Conservation (phyloP, 2,888 invertebrate species). For the Mechanitis mazaeus region DNA sequence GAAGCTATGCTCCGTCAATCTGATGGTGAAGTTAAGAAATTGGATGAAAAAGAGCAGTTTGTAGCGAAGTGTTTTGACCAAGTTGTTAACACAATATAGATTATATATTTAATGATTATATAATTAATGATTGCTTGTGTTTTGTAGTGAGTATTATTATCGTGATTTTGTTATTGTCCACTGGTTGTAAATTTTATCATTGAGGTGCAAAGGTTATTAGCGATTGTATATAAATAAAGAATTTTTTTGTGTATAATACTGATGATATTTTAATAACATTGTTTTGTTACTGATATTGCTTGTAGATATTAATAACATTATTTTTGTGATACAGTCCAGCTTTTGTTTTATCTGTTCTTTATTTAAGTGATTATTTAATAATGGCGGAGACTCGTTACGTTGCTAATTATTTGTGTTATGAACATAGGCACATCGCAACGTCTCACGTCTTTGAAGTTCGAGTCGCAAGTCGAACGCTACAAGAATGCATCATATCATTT, state of each 20-base stretch:
- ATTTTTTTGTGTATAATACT: slow-evolving; percentile 11
- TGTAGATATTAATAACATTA: slow-evolving; percentile 20
- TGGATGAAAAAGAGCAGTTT: slow-evolving; percentile 77
- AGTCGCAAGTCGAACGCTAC: slow-evolving; percentile 61
- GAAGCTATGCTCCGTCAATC: slow-evolving; percentile 65
- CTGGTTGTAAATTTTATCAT: slow-evolving; percentile 34
- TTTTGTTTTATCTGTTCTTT: slow-evolving; percentile 50
- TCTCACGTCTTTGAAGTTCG: slow-evolving; percentile 42
- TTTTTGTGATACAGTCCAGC: slow-evolving; percentile 20
- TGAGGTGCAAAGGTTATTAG: slow-evolving; percentile 19
- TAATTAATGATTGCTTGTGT: slow-evolving; percentile 2
- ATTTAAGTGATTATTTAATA: slow-evolving; percentile 48
- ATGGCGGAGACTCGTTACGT: slow-evolving; percentile 19
- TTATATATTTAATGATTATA: background rate
- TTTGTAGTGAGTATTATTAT: slow-evolving; percentile 17
- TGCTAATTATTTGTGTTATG: slow-evolving; percentile 13
- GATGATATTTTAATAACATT: slow-evolving; percentile 10
- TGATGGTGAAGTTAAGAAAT: slow-evolving; percentile 48
- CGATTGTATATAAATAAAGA: slow-evolving; percentile 14
- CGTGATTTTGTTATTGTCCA: slow-evolving; percentile 23
- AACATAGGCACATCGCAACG: background rate
- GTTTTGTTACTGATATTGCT: slow-evolving; percentile 13
- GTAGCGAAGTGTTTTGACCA: slow-evolving; percentile 79
- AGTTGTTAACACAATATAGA: slow-evolving; percentile 75
- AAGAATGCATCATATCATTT: slow-evolving; percentile 78